Evolutionary conservation across 2,113 vertebrate genomes (phyloP), one percentile per base, ranked within the genome.

Genomic region (Lichenostomus cassidix): DNA sequence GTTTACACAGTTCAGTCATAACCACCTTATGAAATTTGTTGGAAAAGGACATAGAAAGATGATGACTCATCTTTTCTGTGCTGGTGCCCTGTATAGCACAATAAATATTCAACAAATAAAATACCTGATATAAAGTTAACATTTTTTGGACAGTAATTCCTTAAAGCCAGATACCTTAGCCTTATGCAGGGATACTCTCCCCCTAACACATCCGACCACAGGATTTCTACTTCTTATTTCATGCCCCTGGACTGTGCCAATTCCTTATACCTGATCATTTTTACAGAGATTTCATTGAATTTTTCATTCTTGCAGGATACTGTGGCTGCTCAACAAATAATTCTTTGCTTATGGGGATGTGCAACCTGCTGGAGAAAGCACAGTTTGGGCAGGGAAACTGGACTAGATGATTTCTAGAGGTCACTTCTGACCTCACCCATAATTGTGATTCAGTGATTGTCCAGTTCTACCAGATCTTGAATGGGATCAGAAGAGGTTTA

Each of bases 151-250:
- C 4, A 56, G 35, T 13, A 83, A 56, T 60, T 92, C 35, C 5
- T 52, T 46, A 64, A 83, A 90, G 4, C 7, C 50, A 78, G 27
- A n/a, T 12, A 65, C 4, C 6, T 44, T 24, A 73, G 55, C 29
- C 9, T 68, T 44, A 35, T n/a, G 11, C 0, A 0, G 23, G 10
- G 4, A 7, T 21, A 35, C 3, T 2, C 2, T 10, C 2, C 18
- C 18, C 12, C 3, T 16, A 82, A 4, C 12, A 80, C 15, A 62
- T 27, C 17, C 16, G 31, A 37, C 6, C 41, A 47, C 1, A 49
- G 35, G 20, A 70, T 65, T 80, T 65, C 55, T 74, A 27, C 23
- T 63, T 82, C 5, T 2, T 31, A 74, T 63, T 84, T 84, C 28
- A 53, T 25, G 33, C 14, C 10, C 7, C 28, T 50, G 10, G 8